Percentiles rank a stretch among this genome's conserved stretches.
Evolutionary conservation across 2,113 vertebrate species (phyloP).

Genomic region (Podocnemis expansa): DNA sequence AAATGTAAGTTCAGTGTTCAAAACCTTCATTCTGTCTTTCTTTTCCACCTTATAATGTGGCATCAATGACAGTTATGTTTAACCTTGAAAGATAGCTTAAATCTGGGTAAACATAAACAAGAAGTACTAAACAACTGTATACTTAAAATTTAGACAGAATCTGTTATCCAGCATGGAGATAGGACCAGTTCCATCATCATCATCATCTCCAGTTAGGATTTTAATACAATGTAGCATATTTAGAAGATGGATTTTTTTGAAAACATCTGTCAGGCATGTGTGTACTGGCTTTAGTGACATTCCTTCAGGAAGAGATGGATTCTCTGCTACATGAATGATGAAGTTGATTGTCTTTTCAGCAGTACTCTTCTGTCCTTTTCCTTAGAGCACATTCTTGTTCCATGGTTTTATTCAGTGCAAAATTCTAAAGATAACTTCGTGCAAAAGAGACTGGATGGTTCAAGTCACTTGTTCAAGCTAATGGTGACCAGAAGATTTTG

Average conservation of each 20-base stretch:
- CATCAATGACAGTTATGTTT: background rate
- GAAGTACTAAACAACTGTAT: background rate
- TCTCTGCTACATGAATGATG: background rate
- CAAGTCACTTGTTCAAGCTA: background rate
- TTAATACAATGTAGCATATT: background rate
- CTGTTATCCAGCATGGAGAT: background rate
- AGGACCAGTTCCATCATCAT: background rate
- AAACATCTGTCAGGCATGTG: background rate
- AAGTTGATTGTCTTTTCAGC: background rate
- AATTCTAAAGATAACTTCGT: background rate
- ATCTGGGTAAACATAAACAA: background rate
- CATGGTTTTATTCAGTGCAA: background rate
- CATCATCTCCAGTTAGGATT: background rate
- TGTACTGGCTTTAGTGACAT: background rate
- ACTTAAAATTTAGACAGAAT: background rate
- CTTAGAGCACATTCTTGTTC: background rate
- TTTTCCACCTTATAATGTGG: fast-evolving
- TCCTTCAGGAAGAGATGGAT: background rate
- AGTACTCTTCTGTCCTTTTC: background rate
- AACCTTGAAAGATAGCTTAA: background rate
- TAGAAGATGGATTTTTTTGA: background rate
- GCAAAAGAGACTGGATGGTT: background rate
- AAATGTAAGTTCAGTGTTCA: background rate
- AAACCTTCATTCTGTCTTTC: background rate
- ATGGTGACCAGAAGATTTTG: background rate